phyloP scores from a whole-genome alignment of 1,140 invertebrate genomes.

The Bombus ignitus region DNA sequence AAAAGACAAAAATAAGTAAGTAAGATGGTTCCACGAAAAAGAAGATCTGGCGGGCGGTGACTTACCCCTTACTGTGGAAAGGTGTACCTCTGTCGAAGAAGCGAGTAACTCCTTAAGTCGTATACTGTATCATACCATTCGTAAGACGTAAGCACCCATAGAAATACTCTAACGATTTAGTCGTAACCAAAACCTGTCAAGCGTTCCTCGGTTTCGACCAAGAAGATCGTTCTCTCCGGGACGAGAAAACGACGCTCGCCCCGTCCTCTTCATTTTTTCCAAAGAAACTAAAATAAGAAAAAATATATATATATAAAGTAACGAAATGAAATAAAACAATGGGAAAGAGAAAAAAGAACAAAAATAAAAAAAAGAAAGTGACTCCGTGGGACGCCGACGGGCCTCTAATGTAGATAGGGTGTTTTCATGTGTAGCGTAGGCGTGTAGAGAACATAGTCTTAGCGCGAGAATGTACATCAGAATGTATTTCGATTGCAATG shows the following conservation, averaged over 20 bases:
- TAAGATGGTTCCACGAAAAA: neutral
- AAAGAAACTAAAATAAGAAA: neutral
- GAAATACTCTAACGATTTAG: conserved; percentile 71
- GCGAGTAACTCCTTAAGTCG: conserved; percentile 76
- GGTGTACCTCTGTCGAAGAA: conserved; percentile 72
- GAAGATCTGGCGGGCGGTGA: conserved; percentile 32
- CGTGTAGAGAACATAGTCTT: conserved; percentile 81
- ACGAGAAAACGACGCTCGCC: conserved; percentile 33
- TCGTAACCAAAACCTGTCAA: conserved; percentile 50
- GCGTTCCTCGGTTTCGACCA: conserved; percentile 46
- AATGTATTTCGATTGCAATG: neutral
- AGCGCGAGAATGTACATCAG: conserved; percentile 67
- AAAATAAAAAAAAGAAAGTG: conserved; percentile 1
- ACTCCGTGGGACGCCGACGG: conserved; percentile 50
- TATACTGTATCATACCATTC: conserved; percentile 79
- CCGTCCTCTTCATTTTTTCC: conserved; percentile 34
- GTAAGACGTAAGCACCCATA: conserved; percentile 77
- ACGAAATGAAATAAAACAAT: neutral
- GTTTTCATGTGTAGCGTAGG: conserved; percentile 82
- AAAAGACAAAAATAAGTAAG: neutral
- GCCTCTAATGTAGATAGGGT: conserved; percentile 81
- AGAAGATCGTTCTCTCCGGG: conserved; percentile 23
- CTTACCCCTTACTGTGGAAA: conserved; percentile 39
- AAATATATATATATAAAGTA: neutral
- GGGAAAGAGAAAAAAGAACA: neutral